These are phyloP conservation scores for Plagodis dolabraria DNA, from an alignment of 2,888 invertebrate genomes.

Conservation along the genomic window DNA sequence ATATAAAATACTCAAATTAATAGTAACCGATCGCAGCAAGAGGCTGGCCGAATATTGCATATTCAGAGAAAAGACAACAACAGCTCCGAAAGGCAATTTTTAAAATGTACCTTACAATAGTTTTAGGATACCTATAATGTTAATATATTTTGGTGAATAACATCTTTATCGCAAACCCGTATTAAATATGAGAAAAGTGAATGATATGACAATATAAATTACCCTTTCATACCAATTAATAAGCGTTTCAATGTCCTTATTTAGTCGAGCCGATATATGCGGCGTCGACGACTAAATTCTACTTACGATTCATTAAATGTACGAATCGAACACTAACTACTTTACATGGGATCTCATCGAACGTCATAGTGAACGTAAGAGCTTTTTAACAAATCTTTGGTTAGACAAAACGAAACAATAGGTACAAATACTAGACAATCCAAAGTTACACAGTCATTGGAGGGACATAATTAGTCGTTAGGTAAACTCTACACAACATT, in stretches of 20 bases:
- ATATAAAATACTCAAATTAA: constrained; percentile 2
- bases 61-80: constrained; percentile 79
- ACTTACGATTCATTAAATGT: constrained; percentile 77
- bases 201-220: constrained; percentile 86
- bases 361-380: constrained; percentile 70
- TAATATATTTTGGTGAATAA: constrained; percentile 83
- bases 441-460: constrained; percentile 81
- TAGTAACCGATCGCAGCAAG: constrained; percentile 47
- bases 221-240: constrained; percentile 86
- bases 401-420: constrained; percentile 79
- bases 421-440: constrained; percentile 78
- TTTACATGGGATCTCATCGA: constrained; percentile 73
- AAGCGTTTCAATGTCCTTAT: constrained; percentile 85
- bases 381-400: constrained; percentile 77
- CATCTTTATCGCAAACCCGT: constrained; percentile 85
- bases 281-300: constrained; percentile 75
- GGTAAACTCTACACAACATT: constrained; percentile 81
- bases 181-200: constrained; percentile 85
- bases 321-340: constrained; percentile 81
- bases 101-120: constrained; percentile 81
- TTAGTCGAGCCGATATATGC: constrained; percentile 74
- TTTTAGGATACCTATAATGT: constrained; percentile 80
- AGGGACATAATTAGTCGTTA: constrained; percentile 80
- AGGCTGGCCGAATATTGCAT: constrained; percentile 76
- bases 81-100: constrained; percentile 80